Conservation (phyloP, 2,113 vertebrate species). For the Pterocles gutturalis region DNA sequence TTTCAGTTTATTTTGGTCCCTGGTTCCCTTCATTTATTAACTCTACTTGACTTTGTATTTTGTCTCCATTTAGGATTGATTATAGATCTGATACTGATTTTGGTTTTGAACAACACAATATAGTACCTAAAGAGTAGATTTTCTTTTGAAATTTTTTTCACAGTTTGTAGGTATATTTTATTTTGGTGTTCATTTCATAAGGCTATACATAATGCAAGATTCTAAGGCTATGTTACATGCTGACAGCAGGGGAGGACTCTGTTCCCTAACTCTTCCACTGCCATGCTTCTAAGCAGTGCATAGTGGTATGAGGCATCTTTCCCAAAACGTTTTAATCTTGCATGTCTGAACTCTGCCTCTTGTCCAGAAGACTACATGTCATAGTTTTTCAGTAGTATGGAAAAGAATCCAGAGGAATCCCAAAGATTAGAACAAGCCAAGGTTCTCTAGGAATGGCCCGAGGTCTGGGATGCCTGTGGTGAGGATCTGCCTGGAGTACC, state of each 20-base stretch:
- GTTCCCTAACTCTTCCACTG: neutral
- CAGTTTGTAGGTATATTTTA: neutral
- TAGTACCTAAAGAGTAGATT: neutral
- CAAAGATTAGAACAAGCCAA: neutral
- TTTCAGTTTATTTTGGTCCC: neutral
- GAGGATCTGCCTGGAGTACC: neutral
- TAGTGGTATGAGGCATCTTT: neutral
- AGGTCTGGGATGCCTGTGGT: neutral
- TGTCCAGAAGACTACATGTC: neutral
- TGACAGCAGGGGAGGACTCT: neutral
- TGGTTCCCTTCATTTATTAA: neutral
- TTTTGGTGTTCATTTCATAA: neutral
- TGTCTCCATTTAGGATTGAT: neutral
- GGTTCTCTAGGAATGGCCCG: neutral
- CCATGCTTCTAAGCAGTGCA: rapidly evolving
- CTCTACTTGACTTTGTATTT: neutral
- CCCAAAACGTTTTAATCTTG: neutral
- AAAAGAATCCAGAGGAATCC: neutral
- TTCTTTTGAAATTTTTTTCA: neutral
- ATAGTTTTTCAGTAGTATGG: rapidly evolving
- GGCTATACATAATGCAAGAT: neutral
- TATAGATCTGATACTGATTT: neutral
- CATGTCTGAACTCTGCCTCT: neutral
- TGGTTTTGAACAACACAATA: neutral
- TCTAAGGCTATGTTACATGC: neutral